phyloP scores from a whole-genome alignment of 2,797 vertebrate species.

The Anableps anableps region DNA sequence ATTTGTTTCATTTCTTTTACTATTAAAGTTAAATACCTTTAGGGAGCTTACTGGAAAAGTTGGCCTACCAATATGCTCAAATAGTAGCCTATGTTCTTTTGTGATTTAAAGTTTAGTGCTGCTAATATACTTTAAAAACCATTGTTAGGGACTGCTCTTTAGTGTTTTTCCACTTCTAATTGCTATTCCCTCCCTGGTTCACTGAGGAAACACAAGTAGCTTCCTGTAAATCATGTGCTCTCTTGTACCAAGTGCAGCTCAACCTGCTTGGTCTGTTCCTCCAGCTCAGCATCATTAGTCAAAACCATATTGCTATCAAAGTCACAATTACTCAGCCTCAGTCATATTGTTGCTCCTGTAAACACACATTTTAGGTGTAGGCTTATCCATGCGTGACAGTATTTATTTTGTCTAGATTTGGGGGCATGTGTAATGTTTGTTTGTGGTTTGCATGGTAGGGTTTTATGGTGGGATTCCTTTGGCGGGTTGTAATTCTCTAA shows the following conservation, averaged over 20 bases:
- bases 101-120: neutral
- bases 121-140: neutral
- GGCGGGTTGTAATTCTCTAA: constrained; percentile 11
- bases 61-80: neutral
- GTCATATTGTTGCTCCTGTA: constrained; percentile 67
- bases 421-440: constrained; percentile 36
- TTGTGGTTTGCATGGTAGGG: constrained; percentile 28
- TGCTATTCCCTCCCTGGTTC: constrained; percentile 21
- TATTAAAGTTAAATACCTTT: neutral
- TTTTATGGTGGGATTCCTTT: constrained; percentile 20
- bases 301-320: constrained; percentile 56
- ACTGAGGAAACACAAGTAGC: constrained; percentile 29
- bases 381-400: constrained; percentile 26
- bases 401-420: constrained; percentile 56
- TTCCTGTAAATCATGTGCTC: constrained; percentile 52
- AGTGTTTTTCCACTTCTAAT: neutral
- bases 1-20: too few relatives aligned
- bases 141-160: neutral
- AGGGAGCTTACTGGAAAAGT: neutral
- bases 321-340: constrained; percentile 41
- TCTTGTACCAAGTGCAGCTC: constrained; percentile 54
- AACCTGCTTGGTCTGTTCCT: constrained; percentile 63
- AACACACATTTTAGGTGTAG: constrained; percentile 50
- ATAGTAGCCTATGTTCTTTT: neutral
- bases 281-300: constrained; percentile 52